Evolutionary conservation across 2,113 vertebrate genomes (phyloP).

Genomic region (Orycteropus afer): DNA sequence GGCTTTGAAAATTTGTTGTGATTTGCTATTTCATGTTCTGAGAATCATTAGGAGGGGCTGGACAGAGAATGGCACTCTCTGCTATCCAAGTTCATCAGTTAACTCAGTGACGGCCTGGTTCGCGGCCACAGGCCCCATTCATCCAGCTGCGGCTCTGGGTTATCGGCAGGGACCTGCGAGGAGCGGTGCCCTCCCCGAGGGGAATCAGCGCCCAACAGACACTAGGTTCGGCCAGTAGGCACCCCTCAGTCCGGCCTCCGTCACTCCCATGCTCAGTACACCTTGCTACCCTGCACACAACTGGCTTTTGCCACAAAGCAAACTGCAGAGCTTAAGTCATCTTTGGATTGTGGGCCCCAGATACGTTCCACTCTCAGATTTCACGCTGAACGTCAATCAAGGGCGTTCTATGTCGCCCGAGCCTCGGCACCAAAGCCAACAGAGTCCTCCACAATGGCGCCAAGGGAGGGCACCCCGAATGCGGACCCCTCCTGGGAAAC

Average conservation of each 20-base stretch:
- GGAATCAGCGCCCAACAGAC: neutral
- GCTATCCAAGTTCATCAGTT: neutral
- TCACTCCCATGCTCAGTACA: slow-evolving; percentile 16
- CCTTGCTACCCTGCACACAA: slow-evolving; percentile 39
- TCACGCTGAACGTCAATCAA: slow-evolving; percentile 19
- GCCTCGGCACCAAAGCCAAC: slow-evolving; percentile 13
- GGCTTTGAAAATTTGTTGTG: slow-evolving; percentile 65
- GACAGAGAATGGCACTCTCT: slow-evolving; percentile 31
- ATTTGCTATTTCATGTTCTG: slow-evolving; percentile 57
- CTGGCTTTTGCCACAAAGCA: neutral
- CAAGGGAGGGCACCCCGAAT: neutral
- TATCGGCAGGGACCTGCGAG: neutral
- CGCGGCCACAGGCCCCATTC: slow-evolving; percentile 29
- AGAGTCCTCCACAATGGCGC: neutral
- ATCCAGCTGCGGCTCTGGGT: neutral
- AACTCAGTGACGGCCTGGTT: slow-evolving; percentile 27
- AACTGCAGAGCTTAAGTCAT: slow-evolving; percentile 19
- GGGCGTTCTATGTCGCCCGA: slow-evolving; percentile 25
- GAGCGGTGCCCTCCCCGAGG: slow-evolving; percentile 30
- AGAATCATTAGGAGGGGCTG: slow-evolving; percentile 47
- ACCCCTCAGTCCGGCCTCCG: neutral
- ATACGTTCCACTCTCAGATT: neutral
- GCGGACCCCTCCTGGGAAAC: slow-evolving; percentile 22
- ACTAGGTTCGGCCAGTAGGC: neutral
- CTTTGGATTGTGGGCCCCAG: slow-evolving; percentile 44